Percentiles rank a stretch among this genome's conserved stretches.
These are phyloP conservation scores for Sebastes vulpes DNA, from an alignment of 2,797 vertebrate species.

Conservation along the genomic window DNA sequence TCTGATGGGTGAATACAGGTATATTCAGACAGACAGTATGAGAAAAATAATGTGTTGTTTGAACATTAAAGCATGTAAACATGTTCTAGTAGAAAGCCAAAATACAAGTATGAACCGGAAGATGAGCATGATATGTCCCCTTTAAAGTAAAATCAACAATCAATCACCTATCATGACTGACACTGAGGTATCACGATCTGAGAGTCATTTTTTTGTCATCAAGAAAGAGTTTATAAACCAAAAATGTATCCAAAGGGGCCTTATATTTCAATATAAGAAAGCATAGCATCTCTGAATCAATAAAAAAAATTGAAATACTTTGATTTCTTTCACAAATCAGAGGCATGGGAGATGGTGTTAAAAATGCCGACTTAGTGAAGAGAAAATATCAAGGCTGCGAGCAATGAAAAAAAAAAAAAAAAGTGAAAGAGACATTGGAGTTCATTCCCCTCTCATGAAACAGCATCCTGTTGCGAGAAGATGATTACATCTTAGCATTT, in stretches of 20 bases:
- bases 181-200: too few species aligned
- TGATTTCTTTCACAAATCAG: neutral
- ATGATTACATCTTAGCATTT: conserved; percentile 72
- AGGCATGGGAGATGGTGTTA: neutral
- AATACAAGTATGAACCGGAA: too few species aligned
- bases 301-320: neutral
- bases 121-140: too few species aligned
- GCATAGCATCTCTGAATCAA: neutral
- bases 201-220: too few species aligned
- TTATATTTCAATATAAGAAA: neutral
- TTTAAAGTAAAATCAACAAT: too few species aligned
- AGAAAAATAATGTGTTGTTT: too few species aligned
- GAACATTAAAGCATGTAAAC: too few species aligned
- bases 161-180: too few species aligned
- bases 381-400: conserved; percentile 15
- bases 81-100: too few species aligned
- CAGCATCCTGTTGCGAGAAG: conserved; percentile 53
- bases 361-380: neutral
- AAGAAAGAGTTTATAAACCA: too few species aligned
- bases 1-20: too few species aligned
- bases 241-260: neutral
- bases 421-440: conserved; percentile 25
- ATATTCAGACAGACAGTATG: too few species aligned
- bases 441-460: conserved; percentile 51
- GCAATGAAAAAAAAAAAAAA: conserved; percentile 3